Evolutionary conservation across 1,140 invertebrate species (phyloP), one percentile per base, ranked within the genome.

Genomic region (Cydia pomonella): DNA sequence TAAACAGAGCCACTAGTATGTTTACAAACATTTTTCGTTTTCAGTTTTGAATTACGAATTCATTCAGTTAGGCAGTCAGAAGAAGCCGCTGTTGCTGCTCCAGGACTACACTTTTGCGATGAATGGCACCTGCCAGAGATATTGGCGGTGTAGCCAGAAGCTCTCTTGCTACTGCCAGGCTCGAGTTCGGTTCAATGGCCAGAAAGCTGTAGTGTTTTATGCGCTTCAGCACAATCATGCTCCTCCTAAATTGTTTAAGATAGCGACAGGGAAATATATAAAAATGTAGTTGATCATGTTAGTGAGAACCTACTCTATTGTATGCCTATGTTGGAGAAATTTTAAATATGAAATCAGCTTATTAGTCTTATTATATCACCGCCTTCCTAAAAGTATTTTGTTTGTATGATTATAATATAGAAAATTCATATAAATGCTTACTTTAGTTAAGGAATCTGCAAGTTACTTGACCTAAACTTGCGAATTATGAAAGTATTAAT

Each of bases 131-230:
- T 73, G 77, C 41, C 18, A n/a, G 25, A 69, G 79, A 25, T 81
- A 82, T 29, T 82, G 81, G 81, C 73, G 44, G n/a, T 82, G 81
- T 29, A 79, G 79, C 7, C 76, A 74, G 25, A 73, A 79, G 23
- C 76, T 64, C 3, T 76, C 77, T 0, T 38, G 0, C 6, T 77
- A 76, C 7, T 82, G 81, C 74, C 76, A 75, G 13, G 77, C 79
- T 23, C 75, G 69, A 21, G 27, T 82, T 3, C 66, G 75, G 13
- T 80, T 82, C 25, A 74, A 82, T 27, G 59, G 29, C 9, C 16
- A 64, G 25, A 23, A 44, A n/a, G 74, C 71, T 25, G 73, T 82
- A 1, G 71, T 76, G 0, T 59, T 41, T 12, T 76, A 77, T 50
- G 41, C 75, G 2, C 64, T 63, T 53, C 18, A 74, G 4, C 79